These are phyloP conservation scores for Microtus pennsylvanicus DNA, from an alignment of 2,113 vertebrate genomes.

Conservation along the genomic window DNA sequence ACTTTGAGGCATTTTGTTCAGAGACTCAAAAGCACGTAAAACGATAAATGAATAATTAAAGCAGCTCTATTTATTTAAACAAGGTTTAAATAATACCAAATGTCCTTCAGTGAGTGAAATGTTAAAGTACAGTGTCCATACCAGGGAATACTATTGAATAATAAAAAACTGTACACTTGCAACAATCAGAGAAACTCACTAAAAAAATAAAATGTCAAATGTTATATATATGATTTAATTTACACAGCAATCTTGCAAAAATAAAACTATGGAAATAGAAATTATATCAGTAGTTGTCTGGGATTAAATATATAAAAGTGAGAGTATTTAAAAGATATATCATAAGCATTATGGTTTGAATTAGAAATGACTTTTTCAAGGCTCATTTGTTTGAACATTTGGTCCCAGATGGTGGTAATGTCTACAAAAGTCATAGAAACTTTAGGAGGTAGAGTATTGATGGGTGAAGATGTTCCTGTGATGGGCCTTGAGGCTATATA, in stretches of 20 bases:
- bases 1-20: neutral
- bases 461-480: neutral
- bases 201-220: neutral
- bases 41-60: neutral
- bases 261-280: neutral
- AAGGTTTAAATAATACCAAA: slow-evolving; percentile 1
- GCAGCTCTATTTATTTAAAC: neutral
- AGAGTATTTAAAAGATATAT: neutral
- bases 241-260: slow-evolving; percentile 6
- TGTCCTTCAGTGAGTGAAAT: neutral
- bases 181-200: neutral
- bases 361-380: no score
- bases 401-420: neutral
- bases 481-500: neutral
- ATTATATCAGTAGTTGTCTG: neutral
- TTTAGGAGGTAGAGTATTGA: neutral
- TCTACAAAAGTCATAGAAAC: neutral
- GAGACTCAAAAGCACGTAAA: slow-evolving; percentile 12
- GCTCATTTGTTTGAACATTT: neutral
- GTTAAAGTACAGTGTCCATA: neutral
- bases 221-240: neutral
- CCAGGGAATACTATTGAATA: neutral
- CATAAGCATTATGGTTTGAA: neutral
- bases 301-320: neutral
- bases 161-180: neutral